These are phyloP conservation scores for Brachionus plicatilis DNA, from an alignment of 1,140 invertebrate species.

Conservation along the genomic window DNA sequence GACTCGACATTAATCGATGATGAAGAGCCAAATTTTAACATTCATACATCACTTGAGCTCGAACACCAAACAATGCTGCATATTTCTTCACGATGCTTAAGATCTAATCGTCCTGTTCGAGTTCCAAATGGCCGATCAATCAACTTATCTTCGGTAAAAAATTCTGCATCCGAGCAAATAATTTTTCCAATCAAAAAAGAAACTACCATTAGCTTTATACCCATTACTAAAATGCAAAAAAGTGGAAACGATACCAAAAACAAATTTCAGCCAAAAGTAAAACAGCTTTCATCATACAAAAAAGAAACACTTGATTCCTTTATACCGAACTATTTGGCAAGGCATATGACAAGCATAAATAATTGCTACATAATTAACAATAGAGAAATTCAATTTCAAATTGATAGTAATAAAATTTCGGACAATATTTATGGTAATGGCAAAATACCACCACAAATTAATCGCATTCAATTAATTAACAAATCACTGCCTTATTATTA, in stretches of 20 bases:
- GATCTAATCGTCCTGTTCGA: neutral
- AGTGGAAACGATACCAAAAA: neutral
- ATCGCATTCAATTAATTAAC: neutral
- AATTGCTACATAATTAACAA: conserved; percentile 23
- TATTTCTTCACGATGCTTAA: neutral
- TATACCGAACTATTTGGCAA: neutral
- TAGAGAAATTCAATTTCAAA: conserved; percentile 24
- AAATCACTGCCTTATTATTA: conserved; percentile 15
- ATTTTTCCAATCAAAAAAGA: neutral
- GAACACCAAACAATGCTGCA: neutral
- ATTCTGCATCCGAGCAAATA: neutral
- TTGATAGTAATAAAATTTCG: neutral
- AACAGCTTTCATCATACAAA: conserved; percentile 25
- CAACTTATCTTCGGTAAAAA: neutral
- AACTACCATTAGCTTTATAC: neutral
- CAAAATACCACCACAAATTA: neutral
- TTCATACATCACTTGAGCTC: neutral
- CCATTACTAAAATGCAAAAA: neutral
- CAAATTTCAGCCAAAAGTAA: neutral
- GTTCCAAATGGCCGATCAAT: neutral
- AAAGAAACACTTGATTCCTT: neutral
- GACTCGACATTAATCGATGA: neutral
- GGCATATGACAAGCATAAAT: neutral
- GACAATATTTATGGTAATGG: neutral
- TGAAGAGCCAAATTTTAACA: neutral